phyloP scores from a whole-genome alignment of 2,888 invertebrate genomes.

The Metallyticus violacea region DNA sequence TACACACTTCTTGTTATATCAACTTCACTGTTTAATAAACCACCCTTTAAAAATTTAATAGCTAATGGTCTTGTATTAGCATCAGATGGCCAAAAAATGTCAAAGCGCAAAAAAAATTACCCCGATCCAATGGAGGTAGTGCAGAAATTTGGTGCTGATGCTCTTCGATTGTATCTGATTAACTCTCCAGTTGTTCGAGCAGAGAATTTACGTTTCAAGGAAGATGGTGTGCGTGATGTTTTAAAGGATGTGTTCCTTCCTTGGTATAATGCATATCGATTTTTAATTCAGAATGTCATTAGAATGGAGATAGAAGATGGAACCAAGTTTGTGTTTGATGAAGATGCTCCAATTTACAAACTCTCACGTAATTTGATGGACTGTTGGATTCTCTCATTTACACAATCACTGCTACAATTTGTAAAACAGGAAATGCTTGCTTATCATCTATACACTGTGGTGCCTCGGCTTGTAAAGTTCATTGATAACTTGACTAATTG shows the following conservation, averaged over 20 bases:
- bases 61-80: conserved; percentile 95
- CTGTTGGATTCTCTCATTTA: conserved; percentile 94
- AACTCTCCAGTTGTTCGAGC: conserved; percentile 98
- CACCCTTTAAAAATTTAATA: conserved; percentile 97
- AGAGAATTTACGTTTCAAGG: conserved; percentile 93
- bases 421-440: conserved; percentile 91
- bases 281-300: conserved; percentile 90
- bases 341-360: conserved; percentile 42
- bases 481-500: conserved; percentile 98
- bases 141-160: conserved; percentile 94
- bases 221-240: conserved; percentile 94
- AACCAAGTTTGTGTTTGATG: conserved; percentile 43
- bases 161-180: conserved; percentile 90
- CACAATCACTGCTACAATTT: conserved; percentile 86
- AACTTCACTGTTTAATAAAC: conserved; percentile 90
- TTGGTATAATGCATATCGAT: conserved; percentile 93
- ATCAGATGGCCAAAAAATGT: conserved; percentile 99
- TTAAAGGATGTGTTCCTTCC: conserved; percentile 97
- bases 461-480: conserved; percentile 89
- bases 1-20: conserved; percentile 97
- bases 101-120: conserved; percentile 97
- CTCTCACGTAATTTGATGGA: conserved; percentile 82
- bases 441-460: conserved; percentile 93
- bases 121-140: conserved; percentile 93
- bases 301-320: conserved; percentile 61